Evolutionary conservation across 1,140 invertebrate species (phyloP).

Genomic region (Apis laboriosa): DNA sequence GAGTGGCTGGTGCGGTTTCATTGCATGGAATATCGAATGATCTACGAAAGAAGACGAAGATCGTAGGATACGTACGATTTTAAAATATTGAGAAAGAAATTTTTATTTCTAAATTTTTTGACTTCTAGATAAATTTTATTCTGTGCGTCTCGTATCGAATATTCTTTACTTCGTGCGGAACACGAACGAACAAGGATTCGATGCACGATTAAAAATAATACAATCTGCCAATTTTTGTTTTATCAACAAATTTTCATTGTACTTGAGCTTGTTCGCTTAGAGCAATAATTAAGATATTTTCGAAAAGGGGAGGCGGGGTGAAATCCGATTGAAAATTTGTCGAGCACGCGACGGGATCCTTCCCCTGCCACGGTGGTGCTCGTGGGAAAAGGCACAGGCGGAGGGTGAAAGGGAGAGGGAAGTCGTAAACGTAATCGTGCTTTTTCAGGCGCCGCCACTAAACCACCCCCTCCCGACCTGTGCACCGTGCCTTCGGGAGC

Average conservation of each 20-base stretch:
- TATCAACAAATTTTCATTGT: not conserved
- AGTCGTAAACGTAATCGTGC: conserved; percentile 68
- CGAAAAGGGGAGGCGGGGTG: not conserved
- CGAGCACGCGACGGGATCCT: conserved; percentile 5
- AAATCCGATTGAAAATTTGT: conserved; percentile 31
- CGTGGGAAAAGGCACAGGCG: conserved; percentile 28
- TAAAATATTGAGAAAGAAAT: too few relatives aligned
- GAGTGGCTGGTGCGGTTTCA: not conserved
- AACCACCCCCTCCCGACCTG: conserved; percentile 30
- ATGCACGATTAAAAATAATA: too few relatives aligned
- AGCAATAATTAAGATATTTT: not conserved
- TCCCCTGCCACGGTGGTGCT: not conserved
- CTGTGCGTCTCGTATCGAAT: too few relatives aligned
- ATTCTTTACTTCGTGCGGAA: too few relatives aligned
- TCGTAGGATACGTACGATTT: not conserved
- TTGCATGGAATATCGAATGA: not conserved
- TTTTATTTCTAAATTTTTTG: too few relatives aligned
- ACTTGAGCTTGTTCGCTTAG: not conserved
- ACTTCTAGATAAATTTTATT: too few relatives aligned
- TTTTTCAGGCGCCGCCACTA: conserved; percentile 64
- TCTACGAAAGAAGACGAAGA: not conserved
- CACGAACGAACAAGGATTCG: too few relatives aligned
- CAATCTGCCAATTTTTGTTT: not conserved
- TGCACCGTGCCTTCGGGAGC: conserved; percentile 43
- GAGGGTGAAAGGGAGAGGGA: conserved; percentile 9